A percentile compares a stretch with the other conserved stretches of the same genome.
phyloP scores from a whole-genome alignment of 2,888 invertebrate species.

The Hirtodrosophila trivittata region DNA sequence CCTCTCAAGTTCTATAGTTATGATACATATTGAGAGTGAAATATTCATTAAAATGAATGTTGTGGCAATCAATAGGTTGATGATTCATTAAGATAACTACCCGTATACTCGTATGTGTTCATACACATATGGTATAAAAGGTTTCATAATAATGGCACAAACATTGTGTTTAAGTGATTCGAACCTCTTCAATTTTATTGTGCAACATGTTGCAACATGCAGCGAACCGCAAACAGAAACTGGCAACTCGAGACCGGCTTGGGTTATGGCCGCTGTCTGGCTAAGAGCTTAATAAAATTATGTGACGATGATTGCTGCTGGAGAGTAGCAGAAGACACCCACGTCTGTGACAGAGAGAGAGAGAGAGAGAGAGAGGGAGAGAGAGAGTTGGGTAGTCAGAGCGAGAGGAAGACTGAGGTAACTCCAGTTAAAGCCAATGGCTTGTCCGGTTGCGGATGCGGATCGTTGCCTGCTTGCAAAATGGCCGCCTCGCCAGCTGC shows the following conservation, averaged over 20 bases:
- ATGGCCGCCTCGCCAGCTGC: conserved; percentile 54
- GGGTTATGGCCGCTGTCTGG: conserved; percentile 51
- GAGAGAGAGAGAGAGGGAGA: not conserved
- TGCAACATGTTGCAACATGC: conserved; percentile 42
- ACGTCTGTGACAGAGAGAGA: not conserved
- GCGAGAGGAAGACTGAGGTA: not conserved
- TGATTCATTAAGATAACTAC: no score
- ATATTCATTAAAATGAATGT: no score
- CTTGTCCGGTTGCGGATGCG: conserved; percentile 48
- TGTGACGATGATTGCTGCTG: conserved; percentile 73
- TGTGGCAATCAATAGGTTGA: no score
- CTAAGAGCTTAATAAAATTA: conserved; percentile 76
- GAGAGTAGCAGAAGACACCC: conserved; percentile 22
- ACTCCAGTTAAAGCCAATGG: conserved; percentile 29
- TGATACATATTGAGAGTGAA: no score
- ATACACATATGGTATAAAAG: not conserved
- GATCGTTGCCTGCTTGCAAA: conserved; percentile 56
- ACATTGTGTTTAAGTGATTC: conserved; percentile 23
- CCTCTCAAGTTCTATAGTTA: no score
- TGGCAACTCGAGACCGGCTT: conserved; percentile 24
- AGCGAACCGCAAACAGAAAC: conserved; percentile 41
- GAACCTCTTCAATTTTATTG: conserved; percentile 23
- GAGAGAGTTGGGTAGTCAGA: not conserved
- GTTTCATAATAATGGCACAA: conserved; percentile 11
- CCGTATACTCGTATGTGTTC: no score